phyloP scores from a whole-genome alignment of 2,888 invertebrate genomes.

The Palloptera scutellata region DNA sequence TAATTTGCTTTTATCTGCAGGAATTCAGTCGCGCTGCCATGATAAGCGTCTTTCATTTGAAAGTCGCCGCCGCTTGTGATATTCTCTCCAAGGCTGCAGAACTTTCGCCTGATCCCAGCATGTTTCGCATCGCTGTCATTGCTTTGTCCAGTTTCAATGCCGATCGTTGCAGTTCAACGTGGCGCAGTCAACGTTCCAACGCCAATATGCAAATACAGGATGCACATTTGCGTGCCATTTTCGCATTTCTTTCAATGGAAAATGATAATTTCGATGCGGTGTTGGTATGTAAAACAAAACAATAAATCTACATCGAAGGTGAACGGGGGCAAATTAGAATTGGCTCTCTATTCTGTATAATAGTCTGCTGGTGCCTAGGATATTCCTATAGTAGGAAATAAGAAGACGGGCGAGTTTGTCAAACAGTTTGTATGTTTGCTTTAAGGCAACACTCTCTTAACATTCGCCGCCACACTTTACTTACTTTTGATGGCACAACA shows the following conservation, averaged over 20 bases:
- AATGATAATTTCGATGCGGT: slow-evolving; percentile 79
- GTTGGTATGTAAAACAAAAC: slow-evolving; percentile 68
- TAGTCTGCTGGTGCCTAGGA: too few relatives aligned
- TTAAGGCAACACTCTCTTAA: too few relatives aligned
- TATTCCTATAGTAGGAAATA: too few relatives aligned
- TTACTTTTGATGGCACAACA: too few relatives aligned
- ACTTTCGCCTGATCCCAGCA: slow-evolving; percentile 55
- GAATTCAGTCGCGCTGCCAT: slow-evolving; percentile 87
- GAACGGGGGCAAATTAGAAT: too few relatives aligned
- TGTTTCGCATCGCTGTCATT: slow-evolving; percentile 71
- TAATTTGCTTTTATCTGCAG: slow-evolving; percentile 52
- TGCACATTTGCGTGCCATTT: slow-evolving; percentile 89
- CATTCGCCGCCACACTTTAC: too few relatives aligned
- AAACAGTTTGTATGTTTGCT: too few relatives aligned
- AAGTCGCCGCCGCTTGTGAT: slow-evolving; percentile 83
- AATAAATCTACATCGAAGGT: too few relatives aligned
- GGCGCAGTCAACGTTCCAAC: slow-evolving; percentile 77
- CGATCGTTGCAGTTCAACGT: slow-evolving; percentile 77
- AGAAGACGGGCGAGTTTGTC: too few relatives aligned
- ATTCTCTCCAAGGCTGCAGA: slow-evolving; percentile 80
- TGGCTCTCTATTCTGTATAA: too few relatives aligned
- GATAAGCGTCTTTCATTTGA: slow-evolving; percentile 88
- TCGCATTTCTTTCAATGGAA: slow-evolving; percentile 87
- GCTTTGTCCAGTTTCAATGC: slow-evolving; percentile 87
- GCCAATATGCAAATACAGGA: slow-evolving; percentile 83